Base-by-base conservation (phyloP, 2,113 vertebrate species). In the Leucosticte australis region DNA sequence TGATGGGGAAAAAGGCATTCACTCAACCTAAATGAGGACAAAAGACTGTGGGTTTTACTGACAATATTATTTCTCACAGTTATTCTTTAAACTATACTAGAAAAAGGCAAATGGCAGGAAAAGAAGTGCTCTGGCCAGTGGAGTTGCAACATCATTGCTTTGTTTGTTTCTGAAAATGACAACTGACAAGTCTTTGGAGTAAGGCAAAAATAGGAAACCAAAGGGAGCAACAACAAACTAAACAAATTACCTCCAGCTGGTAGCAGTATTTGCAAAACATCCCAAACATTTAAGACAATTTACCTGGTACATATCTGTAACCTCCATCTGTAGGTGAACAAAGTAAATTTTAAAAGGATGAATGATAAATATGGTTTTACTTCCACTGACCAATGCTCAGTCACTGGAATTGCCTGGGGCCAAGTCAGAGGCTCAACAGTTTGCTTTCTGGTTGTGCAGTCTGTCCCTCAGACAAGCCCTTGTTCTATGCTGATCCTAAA, bases 1-100 rank as follows among this genome's bases (percentile, higher is more conserved):
- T 0, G 0, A 60, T 11, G n/a, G 20, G 24, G 16, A 77, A 57
- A 39, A 33, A 35, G 20, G n/a, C 19, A 46, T 23, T 46, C 37
- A 46, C 23, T 28, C 33, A 74, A 2, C 9, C 20, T 20, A 69
- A 37, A 26, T 0, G 11, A 73, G 37, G 41, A 67, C 41, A 41
- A 76, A 83, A 60, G 7, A 74, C 20, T 11, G 9, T 2, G 8
- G 3, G 0, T 3, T 70, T 82, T 39, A 60, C 28, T 78, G 71
- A 30, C 52, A 77, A 20, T 6, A 52, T 1, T 18, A 37, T 28
- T 83, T 76, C 49, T 56, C 24, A 46, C 12, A 52, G 11, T 47
- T 68, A 59, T 13, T 60, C 18, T 68, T 83, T 64, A 62, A 87
- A 42, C 4, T 56, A 15, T 2, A 47, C 8, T 22, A 56, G 37